Evolutionary conservation across 2,113 vertebrate genomes (phyloP), one percentile per base, ranked within the genome.

Genomic region (Spheniscus mendiculus): DNA sequence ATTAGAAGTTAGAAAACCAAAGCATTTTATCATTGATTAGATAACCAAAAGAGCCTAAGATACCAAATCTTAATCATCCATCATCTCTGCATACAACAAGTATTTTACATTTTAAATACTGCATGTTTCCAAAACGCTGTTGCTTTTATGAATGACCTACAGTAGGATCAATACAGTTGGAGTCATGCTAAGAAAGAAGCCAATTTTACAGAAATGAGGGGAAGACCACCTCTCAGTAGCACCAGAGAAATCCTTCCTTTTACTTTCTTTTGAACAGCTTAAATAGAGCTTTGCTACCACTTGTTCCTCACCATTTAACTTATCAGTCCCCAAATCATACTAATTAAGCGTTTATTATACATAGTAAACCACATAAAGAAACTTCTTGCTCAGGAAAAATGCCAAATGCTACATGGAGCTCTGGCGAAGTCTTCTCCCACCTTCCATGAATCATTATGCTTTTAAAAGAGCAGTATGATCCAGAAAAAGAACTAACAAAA

Each of bases 321-420:
- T 97, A 97, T 96, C 93, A 94, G 89, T 96, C 94, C 87, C 92
- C 93, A 94, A 95, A 96, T 96, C 93, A 85, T 55, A 91, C 70
- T 96, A 96, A 96, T 97, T 94, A 96, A 96, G 77, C 8, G 5
- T 84, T 95, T 96, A 96, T 95, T 94, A 88, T 78, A 92, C 86
- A 87, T 9, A 94, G 72, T 50, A 92, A 92, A 93, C 94, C 92
- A 95, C 94, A 94, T 80, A 88, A 95, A 96, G 82, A 88, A 97
- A 93, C 66, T 88, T 95, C 87, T 94, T 53, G 53, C 84, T 90
- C 44, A 80, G 97, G 95, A 96, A 90, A 95, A 94, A 83, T 38
- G 96, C 96, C 97, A 97, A 97, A 96, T 88, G 84, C 95, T 97
- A 97, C 95, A 91, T 6, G 58, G 79, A 94, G 71, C 84, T 86